Conservation (phyloP, 2,113 vertebrate species). For the Salminus brasiliensis region DNA sequence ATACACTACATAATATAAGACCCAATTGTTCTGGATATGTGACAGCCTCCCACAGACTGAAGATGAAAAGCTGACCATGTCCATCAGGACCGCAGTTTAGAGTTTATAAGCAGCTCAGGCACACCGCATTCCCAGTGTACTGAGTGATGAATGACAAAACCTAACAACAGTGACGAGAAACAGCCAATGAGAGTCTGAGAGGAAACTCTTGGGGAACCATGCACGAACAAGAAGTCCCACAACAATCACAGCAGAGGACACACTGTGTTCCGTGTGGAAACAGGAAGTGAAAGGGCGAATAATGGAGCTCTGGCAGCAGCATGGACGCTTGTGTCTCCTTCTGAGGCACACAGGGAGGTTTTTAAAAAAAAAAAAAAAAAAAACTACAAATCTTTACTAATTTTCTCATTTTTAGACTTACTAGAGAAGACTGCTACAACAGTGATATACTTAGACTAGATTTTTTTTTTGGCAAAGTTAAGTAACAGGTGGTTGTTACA, state of each 20-base stretch:
- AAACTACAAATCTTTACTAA: neutral
- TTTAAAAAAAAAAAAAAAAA: neutral
- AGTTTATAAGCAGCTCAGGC: neutral
- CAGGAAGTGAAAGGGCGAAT: neutral
- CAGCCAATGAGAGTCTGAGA: conserved; percentile 60
- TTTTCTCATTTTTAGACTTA: too few species aligned
- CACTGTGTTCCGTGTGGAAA: neutral
- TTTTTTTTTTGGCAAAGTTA: too few species aligned
- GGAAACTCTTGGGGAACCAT: conserved; percentile 77
- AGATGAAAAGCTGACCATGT: too few species aligned
- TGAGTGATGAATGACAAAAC: neutral
- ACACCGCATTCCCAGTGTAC: neutral
- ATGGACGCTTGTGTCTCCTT: neutral
- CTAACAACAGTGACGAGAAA: neutral
- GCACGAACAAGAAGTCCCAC: neutral
- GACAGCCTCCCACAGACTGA: too few species aligned
- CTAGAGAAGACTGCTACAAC: too few species aligned
- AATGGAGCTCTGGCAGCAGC: neutral
- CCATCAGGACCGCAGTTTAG: too few species aligned
- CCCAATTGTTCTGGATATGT: too few species aligned
- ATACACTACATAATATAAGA: too few species aligned
- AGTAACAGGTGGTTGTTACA: too few species aligned
- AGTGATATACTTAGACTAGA: too few species aligned
- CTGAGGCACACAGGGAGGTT: too few species aligned
- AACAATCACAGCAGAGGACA: neutral